Evolutionary conservation across 2,888 invertebrate genomes (phyloP).

Genomic region (Rhagonycha fulva): DNA sequence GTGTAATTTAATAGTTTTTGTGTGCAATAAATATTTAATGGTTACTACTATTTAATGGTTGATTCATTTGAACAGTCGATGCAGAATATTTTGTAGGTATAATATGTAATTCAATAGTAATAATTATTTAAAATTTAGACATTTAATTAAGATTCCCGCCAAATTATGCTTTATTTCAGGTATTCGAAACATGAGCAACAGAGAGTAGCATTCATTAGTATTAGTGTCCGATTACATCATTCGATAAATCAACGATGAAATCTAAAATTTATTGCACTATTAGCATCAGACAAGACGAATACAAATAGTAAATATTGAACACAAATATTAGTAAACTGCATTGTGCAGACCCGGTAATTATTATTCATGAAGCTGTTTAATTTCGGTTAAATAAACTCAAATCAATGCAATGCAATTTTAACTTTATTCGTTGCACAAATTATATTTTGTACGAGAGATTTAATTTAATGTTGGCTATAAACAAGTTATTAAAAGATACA

Average conservation of each 20-base stretch:
- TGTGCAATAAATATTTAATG: not conserved
- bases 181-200: not conserved
- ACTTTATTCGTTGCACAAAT: not conserved
- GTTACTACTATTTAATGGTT: not conserved
- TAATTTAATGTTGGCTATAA: not conserved
- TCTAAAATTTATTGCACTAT: slow-evolving; percentile 51
- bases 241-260: slow-evolving; percentile 52
- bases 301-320: slow-evolving; percentile 53
- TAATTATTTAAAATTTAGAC: not conserved
- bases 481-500: not conserved
- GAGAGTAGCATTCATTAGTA: slow-evolving; percentile 18
- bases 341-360: slow-evolving; percentile 33
- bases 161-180: not conserved
- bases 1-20: no score
- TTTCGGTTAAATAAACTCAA: slow-evolving; percentile 14
- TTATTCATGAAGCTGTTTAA: slow-evolving; percentile 28
- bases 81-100: not conserved
- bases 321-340: slow-evolving; percentile 49
- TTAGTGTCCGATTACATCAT: slow-evolving; percentile 44
- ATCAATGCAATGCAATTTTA: slow-evolving; percentile 11
- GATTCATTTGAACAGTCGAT: not conserved
- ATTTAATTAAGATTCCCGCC: not conserved
- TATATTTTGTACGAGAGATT: not conserved
- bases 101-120: not conserved
- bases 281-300: slow-evolving; percentile 49